Evolutionary conservation across 2,797 vertebrate genomes (phyloP).

Genomic region (Mionectes olivaceus): DNA sequence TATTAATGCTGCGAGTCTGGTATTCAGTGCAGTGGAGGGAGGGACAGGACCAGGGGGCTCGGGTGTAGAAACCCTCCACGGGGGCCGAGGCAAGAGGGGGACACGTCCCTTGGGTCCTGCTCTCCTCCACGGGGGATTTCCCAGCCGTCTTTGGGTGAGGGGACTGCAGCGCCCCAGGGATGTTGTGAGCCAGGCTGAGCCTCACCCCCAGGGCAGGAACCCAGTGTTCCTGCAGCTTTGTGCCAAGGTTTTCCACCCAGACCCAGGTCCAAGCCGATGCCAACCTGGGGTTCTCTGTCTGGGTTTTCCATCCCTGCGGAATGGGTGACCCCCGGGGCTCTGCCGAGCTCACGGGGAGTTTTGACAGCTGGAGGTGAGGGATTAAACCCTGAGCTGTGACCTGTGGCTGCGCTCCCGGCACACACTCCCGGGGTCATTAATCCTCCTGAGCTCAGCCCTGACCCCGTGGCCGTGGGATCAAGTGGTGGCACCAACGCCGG

Average conservation of each 20-base stretch:
- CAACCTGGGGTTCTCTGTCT: accelerated
- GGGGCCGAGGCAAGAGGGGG: not conserved
- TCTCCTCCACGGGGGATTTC: accelerated
- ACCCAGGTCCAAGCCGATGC: accelerated
- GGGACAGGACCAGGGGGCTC: not conserved
- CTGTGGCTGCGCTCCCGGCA: not conserved
- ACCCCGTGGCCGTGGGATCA: not conserved
- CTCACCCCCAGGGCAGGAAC: accelerated
- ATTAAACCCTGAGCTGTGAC: slow-evolving; percentile 49
- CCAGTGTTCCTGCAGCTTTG: accelerated
- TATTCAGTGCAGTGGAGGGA: slow-evolving; percentile 63
- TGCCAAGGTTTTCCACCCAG: not conserved
- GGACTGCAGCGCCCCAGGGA: accelerated
- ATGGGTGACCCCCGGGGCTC: not conserved
- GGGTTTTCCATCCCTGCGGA: no score
- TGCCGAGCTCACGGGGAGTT: not conserved
- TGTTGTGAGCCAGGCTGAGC: not conserved
- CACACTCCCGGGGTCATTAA: not conserved
- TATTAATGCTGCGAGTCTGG: slow-evolving; percentile 76
- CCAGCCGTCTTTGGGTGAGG: accelerated
- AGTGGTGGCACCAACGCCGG: not conserved
- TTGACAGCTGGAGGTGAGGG: slow-evolving; percentile 50
- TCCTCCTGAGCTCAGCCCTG: slow-evolving; percentile 15
- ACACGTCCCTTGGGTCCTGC: not conserved
- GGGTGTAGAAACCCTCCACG: not conserved